Conservation (phyloP, 2,113 vertebrate genomes). For the Spheniscus mendiculus region DNA sequence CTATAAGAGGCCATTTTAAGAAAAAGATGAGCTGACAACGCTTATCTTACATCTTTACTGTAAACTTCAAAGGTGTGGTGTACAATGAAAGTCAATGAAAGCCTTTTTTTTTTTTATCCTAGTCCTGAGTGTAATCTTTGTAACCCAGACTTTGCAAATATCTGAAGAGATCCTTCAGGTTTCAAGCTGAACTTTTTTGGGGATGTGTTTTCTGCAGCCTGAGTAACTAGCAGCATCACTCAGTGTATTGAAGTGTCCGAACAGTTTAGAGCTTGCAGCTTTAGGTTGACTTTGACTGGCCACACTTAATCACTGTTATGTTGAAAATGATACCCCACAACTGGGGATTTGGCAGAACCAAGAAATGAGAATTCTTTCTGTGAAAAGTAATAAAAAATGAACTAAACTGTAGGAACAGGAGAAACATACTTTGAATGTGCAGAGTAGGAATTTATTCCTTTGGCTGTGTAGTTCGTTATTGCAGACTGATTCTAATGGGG, state of each 20-base stretch:
- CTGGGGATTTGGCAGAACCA: background rate
- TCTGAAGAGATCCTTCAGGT: background rate
- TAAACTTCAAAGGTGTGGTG: background rate
- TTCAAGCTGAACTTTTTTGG: background rate
- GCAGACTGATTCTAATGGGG: background rate
- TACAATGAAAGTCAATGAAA: background rate
- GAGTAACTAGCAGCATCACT: background rate
- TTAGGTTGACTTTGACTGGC: background rate
- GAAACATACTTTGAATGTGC: background rate
- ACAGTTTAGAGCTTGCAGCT: background rate
- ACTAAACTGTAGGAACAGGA: background rate
- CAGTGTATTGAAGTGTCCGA: background rate
- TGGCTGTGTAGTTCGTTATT: background rate
- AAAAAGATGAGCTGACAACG: background rate
- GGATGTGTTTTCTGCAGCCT: background rate
- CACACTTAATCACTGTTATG: background rate
- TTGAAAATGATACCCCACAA: background rate
- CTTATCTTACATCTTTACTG: background rate
- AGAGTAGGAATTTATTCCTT: background rate
- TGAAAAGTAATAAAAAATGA: background rate
- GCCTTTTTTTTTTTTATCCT: background rate
- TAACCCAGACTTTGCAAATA: background rate
- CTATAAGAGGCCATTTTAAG: background rate
- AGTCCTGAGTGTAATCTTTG: background rate
- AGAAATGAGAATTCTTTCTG: background rate